Evolutionary conservation across 2,113 vertebrate genomes (phyloP), one percentile per base, ranked within the genome.

Genomic region (Brachirus orientalis): DNA sequence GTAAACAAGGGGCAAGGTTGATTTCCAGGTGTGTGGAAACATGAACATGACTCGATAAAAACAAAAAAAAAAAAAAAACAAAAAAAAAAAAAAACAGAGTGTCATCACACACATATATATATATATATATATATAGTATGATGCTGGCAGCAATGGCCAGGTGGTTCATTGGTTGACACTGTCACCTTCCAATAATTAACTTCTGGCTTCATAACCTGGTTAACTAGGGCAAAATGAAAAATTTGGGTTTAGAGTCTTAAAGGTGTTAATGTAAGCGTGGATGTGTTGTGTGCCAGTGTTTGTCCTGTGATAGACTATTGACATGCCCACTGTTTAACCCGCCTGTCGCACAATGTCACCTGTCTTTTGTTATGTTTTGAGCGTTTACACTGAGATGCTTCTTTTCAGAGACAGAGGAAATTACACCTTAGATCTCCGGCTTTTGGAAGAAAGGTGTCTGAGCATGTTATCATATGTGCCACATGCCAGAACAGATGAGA

Each of bases 341-440:
- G 16, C 44, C 28, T 28, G 28, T 4, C 28, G 6, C 28, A 28
- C 1, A 28, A 28, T 28, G 28, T 28, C 28, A 28, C 3, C 28
- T 28, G 28, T 28, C 28, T 3, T 28, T 6, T 28, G 3, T 6
- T 28, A 6, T 28, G 28, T 28, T 28, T 28, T 28, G 12, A 43
- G 70, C 69, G 61, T 81, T 78, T 70, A 71, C 64, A 61, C 41
- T 20, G 64, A 60, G 79, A 61, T 71, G 57, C 75, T 73, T 63
- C 53, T 83, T 76, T 70, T 53, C 76, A 22, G 47, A 64, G 68
- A 64, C 41, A 11, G 45, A 46, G 67, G 72, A 53, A 74, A 71
- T 65, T 69, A 48, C 16, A 46, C 44, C 50, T 22, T 36, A 18
- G 46, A 80, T 63, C 58, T 72, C 54, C 28, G 50, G 68, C n/a